Conservation (phyloP, 1,140 invertebrate genomes). For the Philotrypesis tridentata region DNA sequence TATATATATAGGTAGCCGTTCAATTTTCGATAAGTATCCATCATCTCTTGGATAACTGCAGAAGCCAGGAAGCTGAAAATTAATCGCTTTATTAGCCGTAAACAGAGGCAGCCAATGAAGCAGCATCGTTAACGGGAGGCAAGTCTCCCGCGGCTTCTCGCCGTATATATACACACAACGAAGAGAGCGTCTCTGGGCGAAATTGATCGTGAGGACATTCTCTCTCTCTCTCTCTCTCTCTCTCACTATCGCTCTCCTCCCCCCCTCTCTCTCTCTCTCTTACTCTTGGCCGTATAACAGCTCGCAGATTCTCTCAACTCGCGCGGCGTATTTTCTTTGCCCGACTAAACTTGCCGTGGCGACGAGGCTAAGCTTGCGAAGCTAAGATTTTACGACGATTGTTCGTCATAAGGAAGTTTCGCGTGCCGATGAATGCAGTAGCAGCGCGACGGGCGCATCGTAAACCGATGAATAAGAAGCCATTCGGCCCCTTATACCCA, state of each 20-base stretch:
- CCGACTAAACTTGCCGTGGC: slow-evolving; percentile 18
- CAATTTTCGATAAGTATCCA: background rate
- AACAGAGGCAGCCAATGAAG: slow-evolving; percentile 17
- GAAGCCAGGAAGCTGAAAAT: slow-evolving; percentile 15
- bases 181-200: background rate
- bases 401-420: slow-evolving; percentile 58
- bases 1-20: too few species aligned
- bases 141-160: background rate
- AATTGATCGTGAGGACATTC: slow-evolving; percentile 35
- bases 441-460: too few species aligned
- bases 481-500: too few species aligned
- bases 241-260: background rate
- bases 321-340: slow-evolving; percentile 19
- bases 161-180: background rate
- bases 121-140: background rate
- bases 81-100: slow-evolving; percentile 45
- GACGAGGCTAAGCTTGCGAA: background rate
- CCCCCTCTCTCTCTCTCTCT: background rate
- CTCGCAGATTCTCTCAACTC: background rate
- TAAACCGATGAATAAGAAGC: slow-evolving; percentile 58
- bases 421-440: slow-evolving; percentile 49
- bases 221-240: background rate
- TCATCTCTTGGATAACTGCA: background rate
- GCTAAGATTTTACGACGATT: slow-evolving; percentile 58
- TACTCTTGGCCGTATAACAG: background rate